Percentiles rank a stretch among this genome's conserved stretches.
Evolutionary conservation across 2,888 invertebrate genomes (phyloP).

Genomic region (Hypomecis atomaria): DNA sequence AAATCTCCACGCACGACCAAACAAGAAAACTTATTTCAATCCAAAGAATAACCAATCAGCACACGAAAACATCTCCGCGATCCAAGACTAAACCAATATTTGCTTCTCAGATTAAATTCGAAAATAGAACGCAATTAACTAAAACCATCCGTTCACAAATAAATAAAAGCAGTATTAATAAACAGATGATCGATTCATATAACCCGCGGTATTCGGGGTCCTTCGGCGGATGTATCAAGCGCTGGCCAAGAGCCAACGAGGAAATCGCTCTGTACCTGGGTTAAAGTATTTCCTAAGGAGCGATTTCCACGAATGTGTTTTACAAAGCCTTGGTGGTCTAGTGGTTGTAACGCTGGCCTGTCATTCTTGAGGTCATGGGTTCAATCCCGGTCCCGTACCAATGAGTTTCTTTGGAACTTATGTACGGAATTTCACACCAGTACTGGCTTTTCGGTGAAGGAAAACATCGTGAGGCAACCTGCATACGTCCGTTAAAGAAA

Average conservation of each 20-base stretch:
- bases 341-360: no score
- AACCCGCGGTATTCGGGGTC: constrained; percentile 23
- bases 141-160: constrained; percentile 9
- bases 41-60: neutral
- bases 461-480: no score
- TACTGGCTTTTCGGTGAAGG: no score
- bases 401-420: no score
- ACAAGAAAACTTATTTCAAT: no score
- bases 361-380: no score
- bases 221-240: constrained; percentile 25
- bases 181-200: constrained; percentile 33
- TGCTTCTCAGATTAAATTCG: neutral
- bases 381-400: no score
- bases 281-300: constrained; percentile 9
- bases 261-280: constrained; percentile 21
- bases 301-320: neutral
- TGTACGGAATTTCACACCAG: no score
- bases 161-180: constrained; percentile 27
- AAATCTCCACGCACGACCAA: no score
- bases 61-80: neutral
- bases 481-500: no score
- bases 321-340: no score
- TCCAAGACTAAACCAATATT: neutral
- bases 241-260: constrained; percentile 31
- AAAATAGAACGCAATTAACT: constrained; percentile 16